Evolutionary conservation across 1,140 invertebrate species (phyloP), one percentile per base, ranked within the genome.

Genomic region (Bombus soroeensis): DNA sequence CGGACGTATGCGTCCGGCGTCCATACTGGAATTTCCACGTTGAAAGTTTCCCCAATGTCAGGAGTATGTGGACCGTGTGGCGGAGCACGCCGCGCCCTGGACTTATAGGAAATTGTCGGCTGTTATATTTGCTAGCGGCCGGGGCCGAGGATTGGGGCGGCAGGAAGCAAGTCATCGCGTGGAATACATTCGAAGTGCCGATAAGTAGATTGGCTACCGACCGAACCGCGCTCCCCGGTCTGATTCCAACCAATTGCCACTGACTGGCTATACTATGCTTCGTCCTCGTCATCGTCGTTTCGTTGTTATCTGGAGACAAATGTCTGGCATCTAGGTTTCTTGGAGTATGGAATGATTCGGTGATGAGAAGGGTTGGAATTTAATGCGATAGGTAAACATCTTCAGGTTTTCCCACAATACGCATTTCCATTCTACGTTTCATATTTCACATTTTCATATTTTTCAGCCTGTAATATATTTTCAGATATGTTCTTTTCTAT

Each of bases 91-190:
- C 64, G 64, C 47, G 28, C 70, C 57, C 59, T 66, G 72, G 88
- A 89, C 88, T 89, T 86, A 87, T 89, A 89, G 88, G 85, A 87
- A 89, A 89, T 89, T 89, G 75, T 78, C 77, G 77, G 78, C 66
- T 77, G 81, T 89, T 77, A 89, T 87, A 85, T 85, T 85, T 41
- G 68, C 32, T 70, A 47, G 4, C 62, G 22, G 71, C 32, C 13
- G 68, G 39, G 37, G 47, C n/a, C 39, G 37, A 76, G 43, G 80
- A 59, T 59, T 47, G 64, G 41, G 72, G 25, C 13, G 79, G 79
- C 80, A 77, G 76, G 62, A 87, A 89, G 74, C 77, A 22, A 81
- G 75, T 59, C 64, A 81, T 89, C 84, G 78, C 66, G 76, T 70
- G 81, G 81, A 83, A 87, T 89, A 89, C 66, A 89, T 87, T 87